Evolutionary conservation across 1,140 invertebrate genomes (phyloP).

Genomic region (Drosophila dunni): DNA sequence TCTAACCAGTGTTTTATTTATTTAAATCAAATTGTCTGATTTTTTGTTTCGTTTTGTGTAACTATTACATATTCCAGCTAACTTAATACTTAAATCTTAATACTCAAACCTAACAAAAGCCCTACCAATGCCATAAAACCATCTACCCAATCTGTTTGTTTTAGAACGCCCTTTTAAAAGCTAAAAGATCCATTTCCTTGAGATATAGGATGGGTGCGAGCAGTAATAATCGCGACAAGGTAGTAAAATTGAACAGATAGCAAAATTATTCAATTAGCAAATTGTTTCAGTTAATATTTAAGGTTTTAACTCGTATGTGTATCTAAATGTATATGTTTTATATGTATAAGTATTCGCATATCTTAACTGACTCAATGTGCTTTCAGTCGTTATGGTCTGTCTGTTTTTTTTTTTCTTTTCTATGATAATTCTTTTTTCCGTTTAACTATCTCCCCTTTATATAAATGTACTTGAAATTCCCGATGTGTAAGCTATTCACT

Average conservation of each 20-base stretch:
- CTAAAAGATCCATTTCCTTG: constrained; percentile 84
- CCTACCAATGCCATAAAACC: constrained; percentile 38
- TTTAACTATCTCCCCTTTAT: constrained; percentile 13
- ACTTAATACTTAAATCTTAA: constrained; percentile 19
- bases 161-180: constrained; percentile 84
- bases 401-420: constrained; percentile 35
- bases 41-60: constrained; percentile 13
- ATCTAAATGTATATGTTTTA: constrained; percentile 31
- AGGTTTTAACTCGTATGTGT: constrained; percentile 36
- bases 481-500: constrained; percentile 5
- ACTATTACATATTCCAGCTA: constrained; percentile 15
- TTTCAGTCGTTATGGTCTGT: constrained; percentile 48
- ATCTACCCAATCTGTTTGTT: constrained; percentile 69
- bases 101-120: constrained; percentile 45
- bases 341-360: constrained; percentile 25
- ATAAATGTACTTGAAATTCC: background rate
- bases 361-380: constrained; percentile 34
- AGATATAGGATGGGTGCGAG: constrained; percentile 83
- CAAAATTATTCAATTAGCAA: constrained; percentile 14
- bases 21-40: constrained; percentile 14
- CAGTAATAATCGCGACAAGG: constrained; percentile 82
- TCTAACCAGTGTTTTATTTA: constrained; percentile 32
- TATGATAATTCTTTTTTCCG: constrained; percentile 14
- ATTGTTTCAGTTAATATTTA: constrained; percentile 27
- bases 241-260: constrained; percentile 71